Conservation (phyloP, 2,797 vertebrate genomes). For the Phataginus tetradactyla region DNA sequence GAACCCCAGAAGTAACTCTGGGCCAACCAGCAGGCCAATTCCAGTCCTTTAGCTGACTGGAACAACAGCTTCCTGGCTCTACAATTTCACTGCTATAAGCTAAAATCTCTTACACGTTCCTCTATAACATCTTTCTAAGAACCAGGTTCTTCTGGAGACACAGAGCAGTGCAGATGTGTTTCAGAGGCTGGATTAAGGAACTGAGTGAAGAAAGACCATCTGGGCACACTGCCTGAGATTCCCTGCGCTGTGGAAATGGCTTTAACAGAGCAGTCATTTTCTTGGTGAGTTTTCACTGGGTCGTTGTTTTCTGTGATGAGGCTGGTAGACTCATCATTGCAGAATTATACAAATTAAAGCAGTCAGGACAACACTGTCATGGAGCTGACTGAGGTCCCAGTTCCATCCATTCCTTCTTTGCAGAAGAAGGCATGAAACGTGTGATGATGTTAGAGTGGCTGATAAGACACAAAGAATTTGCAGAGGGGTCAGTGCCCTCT, state of each 20-base stretch:
- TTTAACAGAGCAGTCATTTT: conserved; percentile 39
- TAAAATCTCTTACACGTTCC: not conserved
- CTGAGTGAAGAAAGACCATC: not conserved
- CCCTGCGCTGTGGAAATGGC: not conserved
- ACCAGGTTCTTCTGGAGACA: conserved; percentile 7
- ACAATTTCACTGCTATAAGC: not conserved
- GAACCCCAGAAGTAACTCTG: not conserved
- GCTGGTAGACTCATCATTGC: not conserved
- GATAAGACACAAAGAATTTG: not conserved
- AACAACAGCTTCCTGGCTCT: conserved; percentile 2
- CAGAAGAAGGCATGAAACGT: not conserved
- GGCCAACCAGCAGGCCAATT: not conserved
- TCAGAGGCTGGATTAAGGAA: not conserved
- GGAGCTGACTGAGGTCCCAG: not conserved
- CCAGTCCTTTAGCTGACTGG: not conserved
- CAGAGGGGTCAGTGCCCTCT: not conserved
- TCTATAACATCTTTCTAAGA: conserved; percentile 44
- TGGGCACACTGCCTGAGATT: not conserved
- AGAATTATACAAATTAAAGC: conserved; percentile 20
- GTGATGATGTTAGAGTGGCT: not conserved
- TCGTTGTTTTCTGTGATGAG: not conserved
- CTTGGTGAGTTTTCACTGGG: conserved; percentile 11
- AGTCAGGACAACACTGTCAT: not conserved
- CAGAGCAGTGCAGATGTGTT: not conserved
- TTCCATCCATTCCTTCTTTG: not conserved